Conservation (phyloP, 2,888 invertebrate genomes). For the Diarsia dahlii region DNA sequence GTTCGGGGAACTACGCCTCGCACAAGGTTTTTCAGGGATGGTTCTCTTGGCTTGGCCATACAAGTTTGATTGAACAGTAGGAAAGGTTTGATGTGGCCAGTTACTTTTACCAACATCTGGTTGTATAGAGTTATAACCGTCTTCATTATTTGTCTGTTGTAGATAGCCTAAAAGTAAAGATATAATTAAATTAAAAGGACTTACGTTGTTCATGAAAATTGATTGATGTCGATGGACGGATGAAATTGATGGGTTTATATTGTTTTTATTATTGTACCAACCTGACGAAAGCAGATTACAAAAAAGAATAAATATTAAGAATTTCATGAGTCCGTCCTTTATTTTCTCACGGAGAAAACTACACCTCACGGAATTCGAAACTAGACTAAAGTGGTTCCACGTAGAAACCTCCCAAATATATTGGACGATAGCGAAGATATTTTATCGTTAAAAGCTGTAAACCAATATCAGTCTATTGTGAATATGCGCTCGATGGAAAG, state of each 20-base stretch:
- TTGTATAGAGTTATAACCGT: conserved; percentile 28
- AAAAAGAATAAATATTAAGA: conserved; percentile 52
- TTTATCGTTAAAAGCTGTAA: conserved; percentile 80
- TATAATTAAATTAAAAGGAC: background rate
- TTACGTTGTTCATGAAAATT: background rate
- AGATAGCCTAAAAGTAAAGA: conserved; percentile 51
- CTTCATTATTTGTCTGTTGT: conserved; percentile 30
- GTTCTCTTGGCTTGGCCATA: conserved; percentile 36
- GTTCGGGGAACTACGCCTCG: conserved; percentile 51
- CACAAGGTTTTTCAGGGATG: conserved; percentile 63
- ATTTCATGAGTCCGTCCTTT: conserved; percentile 50
- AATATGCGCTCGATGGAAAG: conserved; percentile 81
- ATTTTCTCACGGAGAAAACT: conserved; percentile 33
- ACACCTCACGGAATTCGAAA: conserved; percentile 25
- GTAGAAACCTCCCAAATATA: conserved; percentile 58
- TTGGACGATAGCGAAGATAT: conserved; percentile 65
- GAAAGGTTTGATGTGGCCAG: conserved; percentile 39
- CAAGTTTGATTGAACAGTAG: conserved; percentile 39
- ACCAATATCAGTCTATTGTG: conserved; percentile 83
- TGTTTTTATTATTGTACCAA: conserved; percentile 32
- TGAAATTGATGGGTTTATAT: background rate
- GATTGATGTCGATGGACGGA: too few species aligned
- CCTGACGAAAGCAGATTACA: conserved; percentile 57
- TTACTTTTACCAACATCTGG: conserved; percentile 17
- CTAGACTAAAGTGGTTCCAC: conserved; percentile 54